Evolutionary conservation across 64 coral and sea anemone genomes (phyloP).

Genomic region (Astreopora myriophthalma): DNA sequence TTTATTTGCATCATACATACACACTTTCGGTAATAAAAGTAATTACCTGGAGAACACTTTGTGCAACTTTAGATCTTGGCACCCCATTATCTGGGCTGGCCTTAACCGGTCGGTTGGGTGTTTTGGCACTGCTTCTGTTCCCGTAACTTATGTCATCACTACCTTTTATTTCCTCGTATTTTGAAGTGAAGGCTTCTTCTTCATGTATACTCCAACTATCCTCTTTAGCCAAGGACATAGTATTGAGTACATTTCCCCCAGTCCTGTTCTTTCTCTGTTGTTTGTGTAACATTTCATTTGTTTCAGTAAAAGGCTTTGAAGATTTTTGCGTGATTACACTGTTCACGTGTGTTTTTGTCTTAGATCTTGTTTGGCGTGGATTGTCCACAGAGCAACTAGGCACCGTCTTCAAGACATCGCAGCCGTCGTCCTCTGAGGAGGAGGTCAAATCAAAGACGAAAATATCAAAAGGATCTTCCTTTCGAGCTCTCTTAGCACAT

Average conservation of each 20-base stretch:
- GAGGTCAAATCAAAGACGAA: conserved; percentile 62
- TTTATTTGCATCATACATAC: not conserved
- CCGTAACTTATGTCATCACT: not conserved
- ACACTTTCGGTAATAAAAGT: not conserved
- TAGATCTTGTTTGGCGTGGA: not conserved
- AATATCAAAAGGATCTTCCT: conserved; percentile 61
- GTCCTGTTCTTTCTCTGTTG: not conserved
- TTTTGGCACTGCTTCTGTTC: not conserved
- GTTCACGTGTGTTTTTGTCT: not conserved
- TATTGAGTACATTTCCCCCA: not conserved
- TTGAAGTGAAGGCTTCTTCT: not conserved
- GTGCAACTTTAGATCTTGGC: conserved; percentile 25
- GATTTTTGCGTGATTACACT: not conserved
- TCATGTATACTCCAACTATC: not conserved
- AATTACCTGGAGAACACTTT: conserved; percentile 32
- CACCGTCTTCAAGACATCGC: not conserved
- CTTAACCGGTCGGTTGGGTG: not conserved
- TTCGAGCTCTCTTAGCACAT: not conserved
- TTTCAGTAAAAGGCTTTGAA: not conserved
- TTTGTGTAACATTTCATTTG: not conserved
- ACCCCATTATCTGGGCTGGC: not conserved
- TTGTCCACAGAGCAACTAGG: not conserved
- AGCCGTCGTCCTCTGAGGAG: not conserved
- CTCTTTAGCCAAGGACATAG: not conserved
- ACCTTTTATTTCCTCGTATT: not conserved